Percentiles rank a stretch among this genome's conserved stretches.
These are phyloP conservation scores for Pterois miles DNA, from an alignment of 2,797 vertebrate genomes.

Conservation along the genomic window DNA sequence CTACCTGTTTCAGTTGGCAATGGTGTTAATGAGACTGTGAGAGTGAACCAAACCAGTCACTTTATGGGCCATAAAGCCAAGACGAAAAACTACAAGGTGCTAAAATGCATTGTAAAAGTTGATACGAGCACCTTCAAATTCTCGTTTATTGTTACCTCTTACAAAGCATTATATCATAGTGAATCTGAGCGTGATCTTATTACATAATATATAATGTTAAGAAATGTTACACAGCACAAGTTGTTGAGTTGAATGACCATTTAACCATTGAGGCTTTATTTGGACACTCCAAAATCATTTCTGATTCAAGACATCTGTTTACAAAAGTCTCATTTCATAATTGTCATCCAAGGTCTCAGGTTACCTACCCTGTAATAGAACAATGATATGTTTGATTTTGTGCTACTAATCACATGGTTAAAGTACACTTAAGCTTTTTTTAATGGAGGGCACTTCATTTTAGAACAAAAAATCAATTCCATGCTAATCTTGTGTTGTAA, in stretches of 20 bases:
- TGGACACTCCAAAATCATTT: constrained; percentile 2
- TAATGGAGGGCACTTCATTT: neutral
- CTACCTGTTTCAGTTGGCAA: neutral
- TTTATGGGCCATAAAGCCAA: neutral
- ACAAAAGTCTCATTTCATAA: constrained; percentile 12
- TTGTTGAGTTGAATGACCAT: neutral
- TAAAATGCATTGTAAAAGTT: neutral
- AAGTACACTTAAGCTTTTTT: constrained; percentile 7
- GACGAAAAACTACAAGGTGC: neutral
- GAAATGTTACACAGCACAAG: constrained; percentile 12
- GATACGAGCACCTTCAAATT: neutral
- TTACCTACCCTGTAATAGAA: neutral
- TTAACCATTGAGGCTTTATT: constrained; percentile 29
- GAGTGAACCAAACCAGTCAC: neutral
- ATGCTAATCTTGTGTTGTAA: neutral
- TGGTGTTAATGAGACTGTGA: neutral
- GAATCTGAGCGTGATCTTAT: neutral
- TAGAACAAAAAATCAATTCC: neutral
- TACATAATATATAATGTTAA: neutral
- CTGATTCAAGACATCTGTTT: constrained; percentile 1
- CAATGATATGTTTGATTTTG: neutral
- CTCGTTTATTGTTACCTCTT: neutral
- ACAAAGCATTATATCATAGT: neutral
- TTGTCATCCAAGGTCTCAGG: neutral
- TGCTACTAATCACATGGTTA: constrained; percentile 8